Percentiles rank a stretch among this genome's conserved stretches.
Evolutionary conservation across 92 coral and sea anemone species (phyloP).

Genomic region (Phymanthus crucifer): DNA sequence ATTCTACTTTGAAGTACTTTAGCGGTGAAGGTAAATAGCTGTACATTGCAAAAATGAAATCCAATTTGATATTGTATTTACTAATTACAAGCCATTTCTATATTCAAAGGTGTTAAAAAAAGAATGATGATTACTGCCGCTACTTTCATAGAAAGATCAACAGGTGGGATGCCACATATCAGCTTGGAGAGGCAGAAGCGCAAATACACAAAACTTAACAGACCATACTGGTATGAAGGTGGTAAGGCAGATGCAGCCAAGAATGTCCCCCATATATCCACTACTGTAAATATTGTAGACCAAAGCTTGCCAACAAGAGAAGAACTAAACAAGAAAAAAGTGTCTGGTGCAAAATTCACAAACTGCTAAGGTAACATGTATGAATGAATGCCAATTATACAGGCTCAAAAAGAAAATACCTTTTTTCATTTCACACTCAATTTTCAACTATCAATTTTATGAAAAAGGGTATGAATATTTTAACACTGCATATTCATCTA

Average conservation of each 20-base stretch:
- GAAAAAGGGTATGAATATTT: neutral
- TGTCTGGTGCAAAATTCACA: slow-evolving; percentile 60
- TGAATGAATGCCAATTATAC: neutral
- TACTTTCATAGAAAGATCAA: neutral
- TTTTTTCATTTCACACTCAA: slow-evolving; percentile 1
- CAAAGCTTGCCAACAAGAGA: neutral
- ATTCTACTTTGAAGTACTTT: neutral
- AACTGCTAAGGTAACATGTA: slow-evolving; percentile 43
- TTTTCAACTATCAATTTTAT: neutral
- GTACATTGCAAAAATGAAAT: neutral
- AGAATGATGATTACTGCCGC: neutral
- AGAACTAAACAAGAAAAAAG: slow-evolving; percentile 9
- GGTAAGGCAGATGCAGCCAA: slow-evolving; percentile 10
- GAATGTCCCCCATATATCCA: slow-evolving; percentile 7
- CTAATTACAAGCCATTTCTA: neutral
- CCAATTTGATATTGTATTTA: neutral
- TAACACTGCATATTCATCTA: neutral
- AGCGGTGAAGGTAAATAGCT: neutral
- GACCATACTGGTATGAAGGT: slow-evolving; percentile 1
- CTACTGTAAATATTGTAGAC: neutral
- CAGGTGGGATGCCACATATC: neutral
- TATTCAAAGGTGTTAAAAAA: neutral
- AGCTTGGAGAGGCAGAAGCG: neutral
- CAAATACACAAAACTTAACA: neutral
- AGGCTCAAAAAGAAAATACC: neutral